Base-by-base conservation (phyloP, 2,113 vertebrate species). In the Cryptoleucopteryx plumbea region DNA sequence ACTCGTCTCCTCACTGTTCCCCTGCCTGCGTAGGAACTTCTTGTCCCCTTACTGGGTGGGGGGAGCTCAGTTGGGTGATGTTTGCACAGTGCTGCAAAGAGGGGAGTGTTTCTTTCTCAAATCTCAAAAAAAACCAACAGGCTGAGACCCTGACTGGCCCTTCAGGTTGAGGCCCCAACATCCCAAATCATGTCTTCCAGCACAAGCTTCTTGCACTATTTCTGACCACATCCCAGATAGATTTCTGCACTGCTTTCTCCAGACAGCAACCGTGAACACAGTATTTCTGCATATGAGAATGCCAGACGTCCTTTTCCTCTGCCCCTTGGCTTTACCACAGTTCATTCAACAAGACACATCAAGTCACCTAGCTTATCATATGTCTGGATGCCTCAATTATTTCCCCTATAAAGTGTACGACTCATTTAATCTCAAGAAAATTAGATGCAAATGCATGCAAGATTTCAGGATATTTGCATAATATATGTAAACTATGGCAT, bases 401-500 rank as follows among this genome's bases (percentile, higher is more conserved):
- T 96, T 93, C 58, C 72, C 48, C 26, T 45, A 66, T 50, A 79
- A 90, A 89, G 75, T 59, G 21, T 86, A 89, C 1, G 4, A 90
- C 75, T 96, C 90, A 94, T 93, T 94, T 96, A 94, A 94, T 93
- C 68, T 83, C 90, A 92, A 94, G 86, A 94, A 96, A 97, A 96
- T 78, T 55, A 88, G 34, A 97, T 72, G 90, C 73, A 96, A 96
- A 97, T 94, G 25, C 42, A 78, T 94, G 81, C 95, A 86, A 85
- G 32, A 86, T 95, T 96, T 88, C 40, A 74, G 74, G 72, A 70
- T 80, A 97, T 97, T 96, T 97, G 38, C 86, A 98, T 98, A 97
- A 96, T 95, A 72, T 84, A 91, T 91, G 82, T 96, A 96, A 97
- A 95, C 67, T 93, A 72, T 96, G 96, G 91, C 92, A 95, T 97